Conservation (phyloP, 2,797 vertebrate genomes). For the Tadarida brasiliensis region DNA sequence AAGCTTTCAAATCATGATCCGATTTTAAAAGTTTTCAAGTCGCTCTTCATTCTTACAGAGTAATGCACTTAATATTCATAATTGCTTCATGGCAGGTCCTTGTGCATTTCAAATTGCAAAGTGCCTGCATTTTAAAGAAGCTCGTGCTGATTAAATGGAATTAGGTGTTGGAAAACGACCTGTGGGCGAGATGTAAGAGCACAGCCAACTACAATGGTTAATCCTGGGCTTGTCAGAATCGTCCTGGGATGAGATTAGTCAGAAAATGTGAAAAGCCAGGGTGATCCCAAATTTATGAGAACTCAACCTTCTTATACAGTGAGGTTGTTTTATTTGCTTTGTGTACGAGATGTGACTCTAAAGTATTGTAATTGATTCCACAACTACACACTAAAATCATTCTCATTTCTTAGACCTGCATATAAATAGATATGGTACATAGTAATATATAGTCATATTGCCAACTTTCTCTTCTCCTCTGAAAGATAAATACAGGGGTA, state of each 20-base stretch:
- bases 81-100: conserved; percentile 84
- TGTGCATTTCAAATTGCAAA: conserved; percentile 79
- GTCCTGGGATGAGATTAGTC: conserved; percentile 66
- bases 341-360: conserved; percentile 36
- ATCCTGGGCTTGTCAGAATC: conserved; percentile 58
- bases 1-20: conserved; percentile 84
- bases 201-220: conserved; percentile 61
- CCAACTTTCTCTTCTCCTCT: neutral
- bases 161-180: conserved; percentile 82
- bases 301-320: conserved; percentile 20
- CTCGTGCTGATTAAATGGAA: conserved; percentile 85
- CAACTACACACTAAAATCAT: conserved; percentile 36
- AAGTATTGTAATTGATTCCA: conserved; percentile 46
- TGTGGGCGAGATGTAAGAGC: conserved; percentile 70
- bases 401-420: conserved; percentile 34
- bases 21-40: conserved; percentile 85
- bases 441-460: conserved; percentile 7
- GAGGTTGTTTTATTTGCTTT: conserved; percentile 63
- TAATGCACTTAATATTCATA: conserved; percentile 86
- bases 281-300: conserved; percentile 68
- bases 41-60: conserved; percentile 83
- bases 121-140: conserved; percentile 84
- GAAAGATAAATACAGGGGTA: conserved; percentile 39
- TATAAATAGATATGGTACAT: neutral
- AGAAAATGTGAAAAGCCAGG: conserved; percentile 62